These are phyloP conservation scores for Caenorhabditis sp. DNA, from an alignment of 2,888 invertebrate species.

Conservation along the genomic window DNA sequence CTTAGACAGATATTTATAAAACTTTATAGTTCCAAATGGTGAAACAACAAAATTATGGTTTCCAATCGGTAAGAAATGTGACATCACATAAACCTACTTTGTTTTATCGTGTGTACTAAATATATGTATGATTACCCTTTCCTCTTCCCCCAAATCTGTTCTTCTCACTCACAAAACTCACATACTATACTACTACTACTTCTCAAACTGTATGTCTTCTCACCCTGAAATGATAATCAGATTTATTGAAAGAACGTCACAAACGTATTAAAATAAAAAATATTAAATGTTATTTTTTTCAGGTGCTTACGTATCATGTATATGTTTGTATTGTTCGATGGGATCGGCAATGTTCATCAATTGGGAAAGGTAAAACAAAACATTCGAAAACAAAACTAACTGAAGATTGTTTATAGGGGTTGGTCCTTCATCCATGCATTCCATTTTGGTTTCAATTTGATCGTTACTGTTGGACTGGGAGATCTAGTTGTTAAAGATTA, in stretches of 20 bases:
- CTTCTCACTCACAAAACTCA: background rate
- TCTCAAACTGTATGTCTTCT: background rate
- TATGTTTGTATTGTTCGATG: conserved; percentile 71
- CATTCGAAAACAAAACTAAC: background rate
- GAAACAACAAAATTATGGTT: conserved; percentile 48
- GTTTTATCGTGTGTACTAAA: background rate
- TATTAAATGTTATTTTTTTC: conserved; percentile 12
- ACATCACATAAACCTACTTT: background rate
- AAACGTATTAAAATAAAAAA: too few relatives aligned
- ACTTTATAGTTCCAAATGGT: conserved; percentile 41
- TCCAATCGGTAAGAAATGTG: conserved; percentile 46
- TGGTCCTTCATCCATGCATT: conserved; percentile 72
- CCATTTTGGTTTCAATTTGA: conserved; percentile 71
- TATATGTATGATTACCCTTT: background rate
- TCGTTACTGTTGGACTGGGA: conserved; percentile 71
- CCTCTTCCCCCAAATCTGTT: background rate
- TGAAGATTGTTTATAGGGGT: conserved; percentile 40
- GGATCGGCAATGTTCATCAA: conserved; percentile 71
- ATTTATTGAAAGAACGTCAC: too few relatives aligned
- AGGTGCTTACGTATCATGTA: conserved; percentile 71
- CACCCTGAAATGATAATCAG: too few relatives aligned
- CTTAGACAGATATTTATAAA: too few relatives aligned
- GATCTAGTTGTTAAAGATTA: conserved; percentile 70
- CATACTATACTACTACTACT: background rate
- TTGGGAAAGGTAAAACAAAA: conserved; percentile 62